Conservation (phyloP, 2,113 vertebrate species). For the Dasypus novemcinctus region DNA sequence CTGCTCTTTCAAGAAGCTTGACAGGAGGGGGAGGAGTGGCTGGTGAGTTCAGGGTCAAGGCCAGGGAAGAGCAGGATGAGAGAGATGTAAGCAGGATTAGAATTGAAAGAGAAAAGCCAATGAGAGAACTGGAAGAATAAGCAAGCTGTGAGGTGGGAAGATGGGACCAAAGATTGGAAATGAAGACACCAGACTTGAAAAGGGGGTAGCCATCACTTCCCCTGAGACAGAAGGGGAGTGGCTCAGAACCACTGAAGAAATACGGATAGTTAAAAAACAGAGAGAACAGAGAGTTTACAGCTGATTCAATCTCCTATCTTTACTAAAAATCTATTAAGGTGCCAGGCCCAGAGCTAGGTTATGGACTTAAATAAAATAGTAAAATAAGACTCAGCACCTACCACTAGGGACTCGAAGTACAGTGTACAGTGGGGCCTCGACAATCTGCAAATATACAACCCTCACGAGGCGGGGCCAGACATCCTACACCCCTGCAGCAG, state of each 20-base stretch:
- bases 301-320: not conserved
- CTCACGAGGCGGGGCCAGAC: not conserved
- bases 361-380: not conserved
- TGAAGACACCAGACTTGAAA: not conserved
- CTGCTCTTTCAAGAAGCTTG: not conserved
- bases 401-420: not conserved
- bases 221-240: not conserved
- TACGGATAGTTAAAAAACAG: accelerated
- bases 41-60: not conserved
- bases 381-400: not conserved
- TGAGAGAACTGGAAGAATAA: not conserved
- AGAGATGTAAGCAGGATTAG: not conserved
- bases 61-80: not conserved
- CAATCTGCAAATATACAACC: not conserved
- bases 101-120: not conserved
- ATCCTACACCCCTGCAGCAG: not conserved
- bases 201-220: too few species aligned
- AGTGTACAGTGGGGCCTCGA: too few species aligned
- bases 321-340: not conserved
- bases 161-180: not conserved
- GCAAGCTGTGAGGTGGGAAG: not conserved
- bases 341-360: not conserved
- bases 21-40: not conserved
- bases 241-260: not conserved
- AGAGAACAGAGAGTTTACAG: too few species aligned